phyloP scores from a whole-genome alignment of 1,140 invertebrate species.

The Bacillus rossius region DNA sequence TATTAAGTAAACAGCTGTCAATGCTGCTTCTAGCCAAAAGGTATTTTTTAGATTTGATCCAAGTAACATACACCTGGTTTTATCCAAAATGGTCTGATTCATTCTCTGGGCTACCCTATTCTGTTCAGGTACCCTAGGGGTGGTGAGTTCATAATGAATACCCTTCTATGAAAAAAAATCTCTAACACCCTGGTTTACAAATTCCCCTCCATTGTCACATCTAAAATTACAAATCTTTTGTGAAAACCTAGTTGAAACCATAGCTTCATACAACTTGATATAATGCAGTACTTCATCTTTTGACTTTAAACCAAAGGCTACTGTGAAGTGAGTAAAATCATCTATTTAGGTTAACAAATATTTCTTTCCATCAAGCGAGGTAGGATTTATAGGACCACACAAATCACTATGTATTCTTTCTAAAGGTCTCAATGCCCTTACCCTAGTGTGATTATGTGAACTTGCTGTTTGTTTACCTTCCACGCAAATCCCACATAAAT shows the following conservation, averaged over 20 bases:
- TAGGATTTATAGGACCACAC: no score
- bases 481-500: no score
- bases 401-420: no score
- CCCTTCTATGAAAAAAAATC: slow-evolving; percentile 27
- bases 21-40: slow-evolving; percentile 44
- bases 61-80: slow-evolving; percentile 30
- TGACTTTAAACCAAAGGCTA: no score
- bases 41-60: slow-evolving; percentile 31
- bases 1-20: slow-evolving; percentile 38
- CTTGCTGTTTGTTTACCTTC: no score
- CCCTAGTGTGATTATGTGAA: no score
- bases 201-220: slow-evolving; percentile 23
- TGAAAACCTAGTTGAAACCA: neutral
- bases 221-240: slow-evolving; percentile 12
- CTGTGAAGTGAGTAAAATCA: no score
- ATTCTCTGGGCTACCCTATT: slow-evolving; percentile 35
- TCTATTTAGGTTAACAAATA: no score
- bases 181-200: slow-evolving; percentile 7
- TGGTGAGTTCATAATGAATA: slow-evolving; percentile 25
- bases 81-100: slow-evolving; percentile 23
- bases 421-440: no score
- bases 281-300: no score
- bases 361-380: no score
- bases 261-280: neutral
- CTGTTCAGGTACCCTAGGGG: slow-evolving; percentile 34